Conservation (phyloP, 2,113 vertebrate genomes). For the Myotis yumanensis region DNA sequence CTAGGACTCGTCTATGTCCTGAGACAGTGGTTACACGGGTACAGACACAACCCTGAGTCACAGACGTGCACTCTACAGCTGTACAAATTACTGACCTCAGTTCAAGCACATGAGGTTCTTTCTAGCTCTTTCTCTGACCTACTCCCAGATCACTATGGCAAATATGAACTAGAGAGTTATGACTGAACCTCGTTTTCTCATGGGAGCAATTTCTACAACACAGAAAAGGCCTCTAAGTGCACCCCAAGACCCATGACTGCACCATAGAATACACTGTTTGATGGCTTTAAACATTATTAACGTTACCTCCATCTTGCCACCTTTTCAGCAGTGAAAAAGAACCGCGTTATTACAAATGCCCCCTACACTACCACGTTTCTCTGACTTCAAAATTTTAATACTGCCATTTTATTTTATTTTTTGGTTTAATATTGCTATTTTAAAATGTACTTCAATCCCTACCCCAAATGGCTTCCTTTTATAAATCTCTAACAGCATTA, state of each 20-base stretch:
- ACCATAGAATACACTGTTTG: background rate
- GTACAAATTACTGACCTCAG: background rate
- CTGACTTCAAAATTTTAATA: constrained; percentile 12
- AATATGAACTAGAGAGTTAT: background rate
- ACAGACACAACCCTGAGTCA: background rate
- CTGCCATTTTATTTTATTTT: background rate
- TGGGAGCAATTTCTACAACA: rapidly evolving
- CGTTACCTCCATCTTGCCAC: background rate
- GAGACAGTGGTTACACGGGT: rapidly evolving
- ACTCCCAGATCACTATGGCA: background rate
- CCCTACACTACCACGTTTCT: background rate
- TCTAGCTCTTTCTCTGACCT: background rate
- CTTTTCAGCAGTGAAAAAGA: background rate
- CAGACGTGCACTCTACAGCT: background rate
- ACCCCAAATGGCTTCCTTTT: background rate
- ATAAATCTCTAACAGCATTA: constrained; percentile 4
- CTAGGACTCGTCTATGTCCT: background rate
- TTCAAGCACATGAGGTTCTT: background rate
- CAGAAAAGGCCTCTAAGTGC: background rate
- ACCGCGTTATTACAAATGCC: background rate
- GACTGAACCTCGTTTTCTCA: background rate
- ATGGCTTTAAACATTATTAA: no score
- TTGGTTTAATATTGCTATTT: background rate
- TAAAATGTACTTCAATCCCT: background rate
- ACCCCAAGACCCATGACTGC: background rate